Evolutionary conservation across 1,140 invertebrate genomes (phyloP).

Genomic region (Brachionus manjavacas): DNA sequence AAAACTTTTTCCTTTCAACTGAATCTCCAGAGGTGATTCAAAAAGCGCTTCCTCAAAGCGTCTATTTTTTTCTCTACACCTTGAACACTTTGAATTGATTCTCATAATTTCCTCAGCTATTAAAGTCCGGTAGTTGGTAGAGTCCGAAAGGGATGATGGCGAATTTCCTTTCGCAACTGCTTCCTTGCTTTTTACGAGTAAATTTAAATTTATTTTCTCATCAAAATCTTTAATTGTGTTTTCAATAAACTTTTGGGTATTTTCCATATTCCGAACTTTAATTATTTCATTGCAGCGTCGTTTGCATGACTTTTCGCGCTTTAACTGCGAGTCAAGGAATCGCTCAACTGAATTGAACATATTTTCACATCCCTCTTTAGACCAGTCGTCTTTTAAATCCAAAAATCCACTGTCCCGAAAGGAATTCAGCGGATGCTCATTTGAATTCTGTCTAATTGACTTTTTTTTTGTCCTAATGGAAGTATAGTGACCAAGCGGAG

Average conservation of each 20-base stretch:
- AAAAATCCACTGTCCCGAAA: neutral
- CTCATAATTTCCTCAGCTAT: conserved; percentile 5
- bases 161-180: neutral
- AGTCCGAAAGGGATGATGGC: neutral
- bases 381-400: conserved; percentile 7
- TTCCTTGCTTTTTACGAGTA: neutral
- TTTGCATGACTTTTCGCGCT: conserved; percentile 16
- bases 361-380: neutral
- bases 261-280: neutral
- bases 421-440: neutral
- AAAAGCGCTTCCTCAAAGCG: neutral
- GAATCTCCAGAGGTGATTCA: neutral
- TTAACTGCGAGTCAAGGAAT: neutral
- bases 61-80: conserved; percentile 29
- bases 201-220: conserved; percentile 22
- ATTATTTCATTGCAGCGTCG: conserved; percentile 5
- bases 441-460: neutral
- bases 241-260: neutral
- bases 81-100: neutral
- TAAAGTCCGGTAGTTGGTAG: neutral
- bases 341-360: neutral
- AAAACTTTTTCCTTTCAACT: neutral
- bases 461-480: neutral
- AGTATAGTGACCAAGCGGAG: neutral
- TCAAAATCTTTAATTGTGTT: conserved; percentile 32